Conservation (phyloP, 1,140 invertebrate species). For the Drosophila obscura region DNA sequence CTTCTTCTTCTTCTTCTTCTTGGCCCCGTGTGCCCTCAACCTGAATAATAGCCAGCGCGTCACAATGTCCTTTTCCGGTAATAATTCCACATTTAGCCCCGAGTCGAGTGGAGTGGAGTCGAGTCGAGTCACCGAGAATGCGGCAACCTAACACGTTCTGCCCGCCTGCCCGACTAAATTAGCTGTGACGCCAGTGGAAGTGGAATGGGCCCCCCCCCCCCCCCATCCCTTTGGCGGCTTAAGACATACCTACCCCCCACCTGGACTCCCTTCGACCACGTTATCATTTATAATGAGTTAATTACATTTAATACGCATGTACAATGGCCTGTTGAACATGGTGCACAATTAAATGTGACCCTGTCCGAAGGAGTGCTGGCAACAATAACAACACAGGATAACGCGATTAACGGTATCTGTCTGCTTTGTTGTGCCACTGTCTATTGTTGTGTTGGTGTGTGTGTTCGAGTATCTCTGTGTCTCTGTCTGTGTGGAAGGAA, state of each 20-base stretch:
- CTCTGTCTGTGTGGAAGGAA: conserved; percentile 9
- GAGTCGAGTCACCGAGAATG: too few species aligned
- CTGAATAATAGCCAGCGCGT: conserved; percentile 68
- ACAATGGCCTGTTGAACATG: conserved; percentile 78
- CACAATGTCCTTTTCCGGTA: conserved; percentile 74
- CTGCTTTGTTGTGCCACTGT: background rate
- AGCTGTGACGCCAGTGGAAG: conserved; percentile 62
- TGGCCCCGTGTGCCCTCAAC: conserved; percentile 20
- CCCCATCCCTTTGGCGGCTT: background rate
- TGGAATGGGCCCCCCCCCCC: background rate
- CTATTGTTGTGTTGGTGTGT: conserved; percentile 7
- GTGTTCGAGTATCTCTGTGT: too few species aligned
- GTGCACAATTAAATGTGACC: conserved; percentile 77
- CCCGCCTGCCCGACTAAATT: conserved; percentile 61
- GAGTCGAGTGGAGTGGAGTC: conserved; percentile 18
- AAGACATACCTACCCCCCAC: conserved; percentile 8
- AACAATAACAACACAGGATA: conserved; percentile 52
- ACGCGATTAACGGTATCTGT: conserved; percentile 17
- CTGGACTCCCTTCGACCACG: conserved; percentile 43
- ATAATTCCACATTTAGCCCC: conserved; percentile 73
- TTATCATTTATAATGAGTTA: conserved; percentile 82
- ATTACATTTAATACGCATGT: conserved; percentile 82
- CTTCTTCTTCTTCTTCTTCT: conserved; percentile 12
- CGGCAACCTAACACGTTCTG: conserved; percentile 67
- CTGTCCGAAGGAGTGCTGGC: conserved; percentile 44